Conservation (phyloP, 2,888 invertebrate species). For the Nebria salina region DNA sequence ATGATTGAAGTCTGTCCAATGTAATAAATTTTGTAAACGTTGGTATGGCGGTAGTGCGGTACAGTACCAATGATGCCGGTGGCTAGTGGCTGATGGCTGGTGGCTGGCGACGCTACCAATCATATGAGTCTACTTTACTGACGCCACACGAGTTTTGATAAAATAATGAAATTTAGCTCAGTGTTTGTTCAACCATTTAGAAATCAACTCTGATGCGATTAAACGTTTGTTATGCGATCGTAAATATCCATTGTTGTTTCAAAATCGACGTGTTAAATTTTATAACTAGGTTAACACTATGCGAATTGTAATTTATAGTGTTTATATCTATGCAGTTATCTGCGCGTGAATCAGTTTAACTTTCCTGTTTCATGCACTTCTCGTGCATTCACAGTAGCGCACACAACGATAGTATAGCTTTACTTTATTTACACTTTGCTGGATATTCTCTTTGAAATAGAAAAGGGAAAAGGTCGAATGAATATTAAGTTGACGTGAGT, state of each 20-base stretch:
- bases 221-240: conserved; percentile 44
- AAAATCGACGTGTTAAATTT: conserved; percentile 45
- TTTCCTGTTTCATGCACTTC: conserved; percentile 34
- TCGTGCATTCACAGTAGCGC: conserved; percentile 15
- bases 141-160: conserved; percentile 26
- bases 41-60: background rate
- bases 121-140: background rate
- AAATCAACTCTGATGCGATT: conserved; percentile 45
- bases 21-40: conserved; percentile 38
- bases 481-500: background rate
- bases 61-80: background rate
- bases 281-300: conserved; percentile 47
- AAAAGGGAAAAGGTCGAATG: background rate
- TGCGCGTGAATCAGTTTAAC: conserved; percentile 28
- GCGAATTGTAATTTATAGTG: conserved; percentile 42
- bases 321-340: conserved; percentile 41
- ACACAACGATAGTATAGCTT: background rate
- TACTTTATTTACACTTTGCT: background rate
- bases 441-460: background rate
- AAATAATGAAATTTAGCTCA: conserved; percentile 42
- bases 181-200: conserved; percentile 46
- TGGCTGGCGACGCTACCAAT: background rate
- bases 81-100: background rate
- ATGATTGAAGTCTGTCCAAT: conserved; percentile 41
- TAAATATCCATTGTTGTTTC: conserved; percentile 46